Conservation (phyloP, 30 jellyfish, hydroid and myxozoan species). For the Mastigias papua region DNA sequence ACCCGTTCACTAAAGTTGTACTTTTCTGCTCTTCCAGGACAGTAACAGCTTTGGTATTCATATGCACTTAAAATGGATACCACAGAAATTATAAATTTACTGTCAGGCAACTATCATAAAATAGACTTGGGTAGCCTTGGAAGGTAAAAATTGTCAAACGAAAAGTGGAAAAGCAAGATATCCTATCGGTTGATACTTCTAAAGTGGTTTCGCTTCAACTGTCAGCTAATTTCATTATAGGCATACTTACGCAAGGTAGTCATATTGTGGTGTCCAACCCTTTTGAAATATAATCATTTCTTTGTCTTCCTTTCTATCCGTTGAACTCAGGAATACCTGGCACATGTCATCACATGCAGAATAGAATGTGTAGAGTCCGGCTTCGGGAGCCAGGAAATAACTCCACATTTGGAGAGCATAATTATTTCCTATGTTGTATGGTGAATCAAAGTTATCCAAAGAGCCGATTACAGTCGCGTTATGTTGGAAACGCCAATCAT, state of each 20-base stretch:
- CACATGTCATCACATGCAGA: conserved; percentile 84
- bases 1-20: too few species aligned
- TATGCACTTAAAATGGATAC: too few species aligned
- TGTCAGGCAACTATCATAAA: too few species aligned
- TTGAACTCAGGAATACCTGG: conserved; percentile 68
- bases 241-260: conserved; percentile 82
- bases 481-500: conserved; percentile 84
- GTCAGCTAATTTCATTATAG: too few species aligned
- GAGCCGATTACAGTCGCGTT: conserved; percentile 73
- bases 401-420: conserved; percentile 74
- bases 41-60: too few species aligned
- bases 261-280: conserved; percentile 44
- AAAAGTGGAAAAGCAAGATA: too few species aligned
- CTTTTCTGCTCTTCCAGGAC: too few species aligned
- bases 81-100: too few species aligned
- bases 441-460: conserved; percentile 81
- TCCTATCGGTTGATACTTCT: too few species aligned
- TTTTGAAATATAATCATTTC: conserved; percentile 44
- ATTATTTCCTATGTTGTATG: conserved; percentile 60
- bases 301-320: conserved; percentile 32
- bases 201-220: too few species aligned
- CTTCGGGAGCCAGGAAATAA: conserved; percentile 84
- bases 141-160: too few species aligned
- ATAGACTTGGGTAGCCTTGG: too few species aligned
- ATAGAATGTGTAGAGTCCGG: conserved; percentile 77